These are phyloP conservation scores for Cephus spinipes DNA, from an alignment of 2,888 invertebrate species.

Conservation along the genomic window DNA sequence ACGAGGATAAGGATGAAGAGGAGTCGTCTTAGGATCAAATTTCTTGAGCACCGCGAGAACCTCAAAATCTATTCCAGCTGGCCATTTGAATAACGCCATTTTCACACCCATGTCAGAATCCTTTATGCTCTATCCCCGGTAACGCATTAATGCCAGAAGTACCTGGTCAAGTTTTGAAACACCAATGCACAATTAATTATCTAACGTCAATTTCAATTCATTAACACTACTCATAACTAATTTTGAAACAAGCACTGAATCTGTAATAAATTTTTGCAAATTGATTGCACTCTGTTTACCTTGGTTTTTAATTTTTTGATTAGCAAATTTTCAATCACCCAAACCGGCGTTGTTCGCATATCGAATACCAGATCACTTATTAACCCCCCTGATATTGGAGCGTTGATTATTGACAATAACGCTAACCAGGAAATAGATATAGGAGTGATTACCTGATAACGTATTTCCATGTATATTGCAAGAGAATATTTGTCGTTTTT, in stretches of 20 bases:
- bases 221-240: not conserved
- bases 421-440: not conserved
- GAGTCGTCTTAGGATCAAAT: not conserved
- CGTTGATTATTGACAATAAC: not conserved
- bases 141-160: not conserved
- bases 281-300: not conserved
- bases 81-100: conserved; percentile 16
- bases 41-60: conserved; percentile 17
- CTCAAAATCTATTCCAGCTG: conserved; percentile 21
- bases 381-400: not conserved
- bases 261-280: not conserved
- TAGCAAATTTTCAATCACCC: not conserved
- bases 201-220: not conserved
- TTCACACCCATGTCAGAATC: not conserved
- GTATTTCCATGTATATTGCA: not conserved
- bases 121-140: not conserved
- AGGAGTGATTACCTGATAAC: not conserved
- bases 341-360: not conserved
- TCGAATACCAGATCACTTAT: not conserved
- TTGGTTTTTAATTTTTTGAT: not conserved
- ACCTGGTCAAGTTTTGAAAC: not conserved
- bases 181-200: not conserved
- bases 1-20: not conserved
- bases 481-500: not conserved
- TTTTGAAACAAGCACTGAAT: not conserved